Evolutionary conservation across 1,140 invertebrate species (phyloP), one percentile per base, ranked within the genome.

Genomic region (roundworm (Caenorhabditis elegans)): DNA sequence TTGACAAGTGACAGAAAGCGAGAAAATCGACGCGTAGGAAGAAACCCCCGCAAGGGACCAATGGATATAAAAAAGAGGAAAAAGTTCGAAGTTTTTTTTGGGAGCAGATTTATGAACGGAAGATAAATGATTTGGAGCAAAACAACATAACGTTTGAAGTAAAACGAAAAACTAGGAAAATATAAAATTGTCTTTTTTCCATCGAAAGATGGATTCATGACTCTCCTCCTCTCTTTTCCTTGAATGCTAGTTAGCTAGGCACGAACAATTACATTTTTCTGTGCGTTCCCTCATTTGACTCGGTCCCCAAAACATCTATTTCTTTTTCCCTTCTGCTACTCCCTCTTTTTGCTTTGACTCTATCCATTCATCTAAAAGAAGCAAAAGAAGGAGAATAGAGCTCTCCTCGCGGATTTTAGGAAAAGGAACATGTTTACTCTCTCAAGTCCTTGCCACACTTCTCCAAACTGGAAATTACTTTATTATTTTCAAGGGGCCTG

Each of bases 241-340:
- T 34, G 22, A 39, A 36, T 70, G 34, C 60, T 70, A 70, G 60
- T 70, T 70, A 70, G 60, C 34, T 70, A 13, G 8, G 34, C 60
- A 22, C 60, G 60, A 70, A 43, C 60, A 70, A 70, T 39, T 39
- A 70, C 31, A 24, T 70, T 39, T 17, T 60, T 70, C 19, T 43
- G 60, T 39, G 60, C 39, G 60, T 70, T 39, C 60, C 34, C 60
- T 70, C 60, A 70, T 70, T 70, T 70, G 60, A 70, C 34, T 70
- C 60, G 53, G 53, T 60, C 53, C 47, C 53, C 53, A 60, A 60
- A 60, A 60, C 53, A 60, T 34, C 53, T n/a, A 43, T 70, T 39
- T 70, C 34, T 39, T 53, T 53, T 53, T 28, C 8, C 26, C 17
- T 36, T 39, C 34, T 43, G 15, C 39, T 43, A 15, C 34, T 70